A percentile compares a stretch with the other conserved stretches of the same genome.
These are phyloP conservation scores for Erpobdella octoculata DNA, from an alignment of 2,888 invertebrate genomes.

Conservation along the genomic window DNA sequence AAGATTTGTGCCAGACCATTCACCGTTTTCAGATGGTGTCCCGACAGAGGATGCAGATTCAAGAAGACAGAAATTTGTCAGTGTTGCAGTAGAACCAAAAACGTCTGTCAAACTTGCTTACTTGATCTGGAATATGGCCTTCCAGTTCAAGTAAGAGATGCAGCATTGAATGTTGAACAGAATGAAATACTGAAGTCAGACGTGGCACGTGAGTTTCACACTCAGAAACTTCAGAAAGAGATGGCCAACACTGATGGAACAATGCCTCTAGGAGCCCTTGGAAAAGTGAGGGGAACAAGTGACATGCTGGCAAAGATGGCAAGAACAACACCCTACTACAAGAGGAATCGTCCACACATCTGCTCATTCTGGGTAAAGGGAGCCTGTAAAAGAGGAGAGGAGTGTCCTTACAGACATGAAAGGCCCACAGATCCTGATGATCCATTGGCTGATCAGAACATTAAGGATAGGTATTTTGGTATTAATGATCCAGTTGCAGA, in stretches of 20 bases:
- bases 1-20: conserved; percentile 89
- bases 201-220: conserved; percentile 88
- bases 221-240: conserved; percentile 79
- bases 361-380: conserved; percentile 99
- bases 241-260: conserved; percentile 55
- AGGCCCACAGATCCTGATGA: conserved; percentile 95
- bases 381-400: conserved; percentile 87
- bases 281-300: conserved; percentile 64
- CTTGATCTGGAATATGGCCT: conserved; percentile 80
- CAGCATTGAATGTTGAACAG: conserved; percentile 73
- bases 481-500: conserved; percentile 92
- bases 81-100: conserved; percentile 85
- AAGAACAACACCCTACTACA: conserved; percentile 86
- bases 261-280: conserved; percentile 53
- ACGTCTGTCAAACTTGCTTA: conserved; percentile 90
- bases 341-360: conserved; percentile 85
- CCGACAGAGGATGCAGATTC: conserved; percentile 85
- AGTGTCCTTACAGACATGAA: conserved; percentile 90
- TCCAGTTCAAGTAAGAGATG: conserved; percentile 71
- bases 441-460: conserved; percentile 88
- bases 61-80: conserved; percentile 95
- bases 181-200: conserved; percentile 82
- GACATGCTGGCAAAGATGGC: conserved; percentile 79
- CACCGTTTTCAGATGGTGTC: conserved; percentile 92
- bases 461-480: conserved; percentile 75